Evolutionary conservation across 2,797 vertebrate species (phyloP).

Genomic region (Amblyopsis hoosieri): DNA sequence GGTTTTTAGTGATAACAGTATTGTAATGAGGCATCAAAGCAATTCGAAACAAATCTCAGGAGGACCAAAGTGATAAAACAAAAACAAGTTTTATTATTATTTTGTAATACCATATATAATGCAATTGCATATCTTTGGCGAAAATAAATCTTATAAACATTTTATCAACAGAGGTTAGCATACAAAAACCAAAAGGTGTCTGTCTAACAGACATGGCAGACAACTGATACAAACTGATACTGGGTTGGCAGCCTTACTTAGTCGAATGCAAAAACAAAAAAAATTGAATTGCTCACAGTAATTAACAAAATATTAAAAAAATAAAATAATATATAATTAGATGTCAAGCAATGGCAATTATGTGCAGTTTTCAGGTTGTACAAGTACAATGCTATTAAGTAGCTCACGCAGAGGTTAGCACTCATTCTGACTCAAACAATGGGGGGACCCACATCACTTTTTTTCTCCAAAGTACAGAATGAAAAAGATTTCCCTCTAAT

Average conservation of each 20-base stretch:
- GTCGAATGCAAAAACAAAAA: constrained; percentile 66
- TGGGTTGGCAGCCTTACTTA: constrained; percentile 81
- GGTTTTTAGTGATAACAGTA: background rate
- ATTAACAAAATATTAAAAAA: constrained; percentile 64
- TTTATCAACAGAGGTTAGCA: constrained; percentile 99
- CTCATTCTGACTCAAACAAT: constrained; percentile 8
- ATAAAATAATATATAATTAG: constrained; percentile 55
- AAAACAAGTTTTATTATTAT: constrained; percentile 90
- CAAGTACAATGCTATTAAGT: constrained; percentile 25
- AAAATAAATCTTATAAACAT: constrained; percentile 99
- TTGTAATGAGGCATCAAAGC: background rate
- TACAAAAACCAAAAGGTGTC: constrained; percentile 98
- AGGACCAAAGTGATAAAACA: constrained; percentile 78
- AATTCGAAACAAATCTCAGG: constrained; percentile 3
- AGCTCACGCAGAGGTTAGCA: constrained; percentile 34
- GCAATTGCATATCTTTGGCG: constrained; percentile 99
- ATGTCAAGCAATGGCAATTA: constrained; percentile 52
- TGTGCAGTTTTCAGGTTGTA: constrained; percentile 28
- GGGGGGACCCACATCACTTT: constrained; percentile 33
- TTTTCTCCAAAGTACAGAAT: constrained; percentile 55
- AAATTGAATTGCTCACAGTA: constrained; percentile 56
- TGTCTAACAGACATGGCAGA: constrained; percentile 79
- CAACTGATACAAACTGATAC: constrained; percentile 80
- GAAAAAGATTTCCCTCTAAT: constrained; percentile 22
- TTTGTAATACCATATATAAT: constrained; percentile 99